These are phyloP conservation scores for Polypterus senegalus DNA, from an alignment of 2,113 vertebrate genomes.

Conservation along the genomic window DNA sequence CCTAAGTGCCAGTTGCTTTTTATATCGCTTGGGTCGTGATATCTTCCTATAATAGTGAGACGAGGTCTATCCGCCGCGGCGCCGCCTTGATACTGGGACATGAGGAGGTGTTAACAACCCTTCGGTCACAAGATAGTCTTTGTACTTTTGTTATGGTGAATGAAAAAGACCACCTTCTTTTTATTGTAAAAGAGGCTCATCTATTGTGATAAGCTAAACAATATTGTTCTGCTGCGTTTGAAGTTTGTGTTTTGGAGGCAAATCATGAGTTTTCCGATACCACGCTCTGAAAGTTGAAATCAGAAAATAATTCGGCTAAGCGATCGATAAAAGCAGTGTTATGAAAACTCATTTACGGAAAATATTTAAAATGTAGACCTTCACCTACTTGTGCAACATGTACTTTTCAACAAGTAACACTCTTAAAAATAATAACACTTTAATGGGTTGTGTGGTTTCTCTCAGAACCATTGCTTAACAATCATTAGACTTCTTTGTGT, in stretches of 20 bases:
- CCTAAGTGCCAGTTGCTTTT: slow-evolving; percentile 14
- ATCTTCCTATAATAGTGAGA: slow-evolving; percentile 29
- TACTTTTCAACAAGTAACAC: no score
- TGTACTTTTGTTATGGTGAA: slow-evolving; percentile 51
- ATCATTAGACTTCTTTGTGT: no score
- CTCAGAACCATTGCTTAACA: no score
- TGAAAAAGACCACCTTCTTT: slow-evolving; percentile 30
- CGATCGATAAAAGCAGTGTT: no score
- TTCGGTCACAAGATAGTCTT: slow-evolving; percentile 41
- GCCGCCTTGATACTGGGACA: slow-evolving; percentile 32
- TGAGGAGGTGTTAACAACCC: slow-evolving; percentile 36
- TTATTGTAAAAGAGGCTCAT: slow-evolving; percentile 25
- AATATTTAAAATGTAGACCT: no score
- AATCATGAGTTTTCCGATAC: slow-evolving; percentile 30
- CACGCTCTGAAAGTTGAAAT: no score
- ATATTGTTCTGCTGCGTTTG: slow-evolving; percentile 39
- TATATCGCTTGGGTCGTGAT: slow-evolving; percentile 24
- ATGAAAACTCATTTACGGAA: no score
- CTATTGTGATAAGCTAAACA: slow-evolving; percentile 32
- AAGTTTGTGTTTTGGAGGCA: slow-evolving; percentile 47
- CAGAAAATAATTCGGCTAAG: no score
- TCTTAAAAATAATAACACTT: no score
- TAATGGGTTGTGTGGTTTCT: no score
- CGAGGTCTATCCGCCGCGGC: slow-evolving; percentile 23
- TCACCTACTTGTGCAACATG: no score